These are phyloP conservation scores for Branchipolynoe longqiensis DNA, from an alignment of 2,888 invertebrate genomes.

Conservation along the genomic window DNA sequence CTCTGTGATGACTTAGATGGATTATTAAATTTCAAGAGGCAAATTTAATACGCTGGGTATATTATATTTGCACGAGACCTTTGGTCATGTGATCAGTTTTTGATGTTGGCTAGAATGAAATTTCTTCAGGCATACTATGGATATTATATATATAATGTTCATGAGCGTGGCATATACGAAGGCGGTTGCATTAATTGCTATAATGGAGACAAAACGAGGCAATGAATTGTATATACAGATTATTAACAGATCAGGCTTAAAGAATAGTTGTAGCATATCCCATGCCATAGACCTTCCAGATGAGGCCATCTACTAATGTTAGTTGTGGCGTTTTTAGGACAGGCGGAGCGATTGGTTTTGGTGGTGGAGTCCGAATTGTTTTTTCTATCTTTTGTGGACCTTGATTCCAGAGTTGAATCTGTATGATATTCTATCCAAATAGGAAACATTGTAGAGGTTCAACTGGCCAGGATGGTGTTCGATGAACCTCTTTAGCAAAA, in stretches of 20 bases:
- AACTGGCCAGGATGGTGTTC: not conserved
- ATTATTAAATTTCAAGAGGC: no score
- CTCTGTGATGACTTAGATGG: no score
- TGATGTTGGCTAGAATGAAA: not conserved
- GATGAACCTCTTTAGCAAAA: not conserved
- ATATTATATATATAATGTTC: not conserved
- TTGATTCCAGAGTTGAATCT: not conserved
- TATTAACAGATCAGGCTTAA: no score
- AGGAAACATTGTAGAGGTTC: not conserved
- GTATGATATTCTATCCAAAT: not conserved
- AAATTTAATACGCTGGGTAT: not conserved
- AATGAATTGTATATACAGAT: not conserved
- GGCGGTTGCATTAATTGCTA: not conserved
- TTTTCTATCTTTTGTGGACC: conserved; percentile 25
- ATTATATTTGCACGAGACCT: not conserved
- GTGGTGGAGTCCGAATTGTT: not conserved
- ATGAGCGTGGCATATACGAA: not conserved
- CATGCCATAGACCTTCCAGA: no score
- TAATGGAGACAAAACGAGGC: not conserved
- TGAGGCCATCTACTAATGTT: no score
- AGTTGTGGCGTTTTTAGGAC: not conserved
- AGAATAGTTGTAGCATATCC: no score
- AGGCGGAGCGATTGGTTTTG: not conserved
- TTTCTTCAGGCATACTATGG: not conserved
- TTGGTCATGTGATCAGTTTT: not conserved